Evolutionary conservation across 2,888 invertebrate genomes (phyloP).

Genomic region (Chrysotoxum bicinctum): DNA sequence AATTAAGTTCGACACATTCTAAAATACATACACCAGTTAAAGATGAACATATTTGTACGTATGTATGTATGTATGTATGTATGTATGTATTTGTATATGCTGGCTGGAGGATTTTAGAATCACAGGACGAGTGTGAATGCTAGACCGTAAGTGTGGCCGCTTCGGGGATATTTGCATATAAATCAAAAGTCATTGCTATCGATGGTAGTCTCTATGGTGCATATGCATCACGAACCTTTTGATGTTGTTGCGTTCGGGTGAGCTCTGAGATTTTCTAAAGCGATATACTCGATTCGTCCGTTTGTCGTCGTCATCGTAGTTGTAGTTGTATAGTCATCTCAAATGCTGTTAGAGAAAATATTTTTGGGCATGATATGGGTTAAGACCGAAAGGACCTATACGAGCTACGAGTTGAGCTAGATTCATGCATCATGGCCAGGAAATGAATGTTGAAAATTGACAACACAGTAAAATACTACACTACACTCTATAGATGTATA

Average conservation of each 20-base stretch:
- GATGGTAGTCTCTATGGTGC: slow-evolving; percentile 27
- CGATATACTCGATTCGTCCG: slow-evolving; percentile 26
- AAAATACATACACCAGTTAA: background rate
- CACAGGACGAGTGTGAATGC: slow-evolving; percentile 9
- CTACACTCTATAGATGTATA: background rate
- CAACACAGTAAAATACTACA: slow-evolving; percentile 12
- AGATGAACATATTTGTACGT: background rate
- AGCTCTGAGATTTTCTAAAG: slow-evolving; percentile 41
- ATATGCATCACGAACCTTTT: slow-evolving; percentile 18
- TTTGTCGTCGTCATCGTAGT: background rate
- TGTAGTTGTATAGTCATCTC: background rate
- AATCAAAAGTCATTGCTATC: slow-evolving; percentile 65
- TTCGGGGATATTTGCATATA: slow-evolving; percentile 66
- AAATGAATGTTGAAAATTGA: slow-evolving; percentile 57
- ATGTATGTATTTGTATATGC: background rate
- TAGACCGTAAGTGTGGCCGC: slow-evolving; percentile 28
- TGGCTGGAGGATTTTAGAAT: background rate
- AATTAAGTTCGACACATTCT: slow-evolving; percentile 56
- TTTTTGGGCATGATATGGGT: slow-evolving; percentile 30
- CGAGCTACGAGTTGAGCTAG: background rate
- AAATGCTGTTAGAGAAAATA: slow-evolving; percentile 41
- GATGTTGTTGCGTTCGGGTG: slow-evolving; percentile 24
- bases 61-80: background rate
- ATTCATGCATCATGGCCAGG: slow-evolving; percentile 51
- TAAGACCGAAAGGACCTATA: slow-evolving; percentile 22